Base-by-base conservation (phyloP, 2,888 invertebrate species). In the Byasa hedistus region DNA sequence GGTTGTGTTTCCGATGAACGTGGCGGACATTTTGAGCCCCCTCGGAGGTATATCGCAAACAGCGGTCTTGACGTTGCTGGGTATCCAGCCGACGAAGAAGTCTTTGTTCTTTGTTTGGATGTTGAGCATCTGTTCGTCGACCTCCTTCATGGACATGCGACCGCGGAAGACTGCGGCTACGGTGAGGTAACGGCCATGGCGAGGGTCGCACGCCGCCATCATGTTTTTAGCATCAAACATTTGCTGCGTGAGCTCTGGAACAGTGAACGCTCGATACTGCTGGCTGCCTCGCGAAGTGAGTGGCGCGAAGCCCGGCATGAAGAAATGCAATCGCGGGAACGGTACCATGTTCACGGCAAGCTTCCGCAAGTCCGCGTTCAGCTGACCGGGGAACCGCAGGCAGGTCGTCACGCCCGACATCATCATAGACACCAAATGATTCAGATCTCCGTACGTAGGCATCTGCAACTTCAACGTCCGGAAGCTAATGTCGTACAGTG, bases 181-280 rank as follows among this genome's bases (percentile, higher is more conserved):
- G 0, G 97, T 97, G 48, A 98, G 87, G 79, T 98, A 98, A 62
- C 97, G 93, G 21, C 97, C 97, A 79, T 96, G 96, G 22, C 97
- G 93, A 0, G 98, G 98, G 81, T 98, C 96, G 79, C 97, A 98
- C 10, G 98, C 98, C 5, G 97, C 97, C 98, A 98, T 98, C 98
- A 98, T 98, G 86, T 98, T 98, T 85, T 97, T 98, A 8, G 97
- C 96, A 80, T 98, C 97, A 79, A 98, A 98, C 96, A 96, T 96
- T 83, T 96, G 96, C 74, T 95, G 94, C 0, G 97, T 97, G 39
- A 98, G 91, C 84, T 98, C 98, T 0, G 97, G 96, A 0, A 98
- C 98, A 0, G 97, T 96, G 8, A 97, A 84, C 24, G 98, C 95
- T 70, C 97, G 92, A 87, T 97, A 98, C 76, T 96, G 95, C 80